Percentiles rank a stretch among this genome's conserved stretches.
Evolutionary conservation across 2,113 vertebrate genomes (phyloP).

Genomic region (Crotalus viridis): DNA sequence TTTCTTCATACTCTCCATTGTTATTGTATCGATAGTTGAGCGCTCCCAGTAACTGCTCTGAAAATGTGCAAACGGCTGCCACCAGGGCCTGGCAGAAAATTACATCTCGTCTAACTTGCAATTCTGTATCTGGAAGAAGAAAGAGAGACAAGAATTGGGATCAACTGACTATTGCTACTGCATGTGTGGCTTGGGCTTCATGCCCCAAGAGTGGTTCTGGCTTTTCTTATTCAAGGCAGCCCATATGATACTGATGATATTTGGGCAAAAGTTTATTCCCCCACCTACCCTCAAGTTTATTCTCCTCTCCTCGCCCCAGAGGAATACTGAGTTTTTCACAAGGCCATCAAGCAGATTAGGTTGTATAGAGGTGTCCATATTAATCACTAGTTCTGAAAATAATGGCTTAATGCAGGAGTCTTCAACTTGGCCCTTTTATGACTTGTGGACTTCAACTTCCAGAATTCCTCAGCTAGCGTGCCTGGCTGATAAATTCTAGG

Average conservation of each 20-base stretch:
- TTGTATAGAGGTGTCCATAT: neutral
- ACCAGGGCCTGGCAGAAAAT: slow-evolving; percentile 94
- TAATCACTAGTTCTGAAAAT: neutral
- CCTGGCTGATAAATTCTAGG: too few relatives aligned
- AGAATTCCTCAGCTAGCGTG: too few relatives aligned
- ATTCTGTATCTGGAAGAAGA: slow-evolving; percentile 80
- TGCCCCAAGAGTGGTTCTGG: neutral
- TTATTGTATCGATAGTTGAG: slow-evolving; percentile 91
- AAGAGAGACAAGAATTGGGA: slow-evolving; percentile 5
- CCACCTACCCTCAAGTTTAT: neutral
- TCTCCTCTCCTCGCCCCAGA: slow-evolving; percentile 12
- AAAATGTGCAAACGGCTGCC: slow-evolving; percentile 85
- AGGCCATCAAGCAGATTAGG: neutral
- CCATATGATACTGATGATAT: neutral
- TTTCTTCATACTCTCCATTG: slow-evolving; percentile 93
- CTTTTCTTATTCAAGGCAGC: neutral
- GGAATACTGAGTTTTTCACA: neutral
- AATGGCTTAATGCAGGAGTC: neutral
- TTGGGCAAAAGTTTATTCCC: slow-evolving; percentile 23
- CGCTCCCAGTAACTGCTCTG: slow-evolving; percentile 89
- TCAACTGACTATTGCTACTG: neutral
- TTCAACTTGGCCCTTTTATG: too few relatives aligned
- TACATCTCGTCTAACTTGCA: slow-evolving; percentile 89
- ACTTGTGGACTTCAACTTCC: too few relatives aligned
- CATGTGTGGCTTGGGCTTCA: neutral